Evolutionary conservation across 2,113 vertebrate species (phyloP).

Genomic region (Heliornis fulica): DNA sequence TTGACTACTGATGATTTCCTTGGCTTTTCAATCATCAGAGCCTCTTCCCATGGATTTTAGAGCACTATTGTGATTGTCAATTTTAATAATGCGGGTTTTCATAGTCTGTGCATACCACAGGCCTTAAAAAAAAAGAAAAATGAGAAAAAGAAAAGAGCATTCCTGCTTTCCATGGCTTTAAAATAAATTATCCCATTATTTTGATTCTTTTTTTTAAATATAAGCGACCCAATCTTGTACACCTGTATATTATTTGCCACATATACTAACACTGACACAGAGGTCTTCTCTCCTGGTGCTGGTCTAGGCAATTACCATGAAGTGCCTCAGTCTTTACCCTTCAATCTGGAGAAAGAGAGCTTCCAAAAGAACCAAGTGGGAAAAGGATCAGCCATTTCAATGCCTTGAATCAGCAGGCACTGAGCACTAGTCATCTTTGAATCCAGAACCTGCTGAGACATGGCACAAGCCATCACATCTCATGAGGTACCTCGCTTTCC

Average conservation of each 20-base stretch:
- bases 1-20: constrained; percentile 50
- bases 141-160: neutral
- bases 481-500: neutral
- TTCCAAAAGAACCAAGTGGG: neutral
- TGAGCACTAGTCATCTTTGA: neutral
- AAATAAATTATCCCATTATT: neutral
- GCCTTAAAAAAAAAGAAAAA: neutral
- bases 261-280: neutral
- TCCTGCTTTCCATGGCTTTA: neutral
- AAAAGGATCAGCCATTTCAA: neutral
- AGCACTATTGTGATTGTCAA: constrained; percentile 28
- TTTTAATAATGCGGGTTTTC: constrained; percentile 38
- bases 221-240: neutral
- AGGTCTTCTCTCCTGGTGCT: neutral
- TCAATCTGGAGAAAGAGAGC: neutral
- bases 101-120: neutral
- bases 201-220: neutral
- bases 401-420: neutral
- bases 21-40: constrained; percentile 43
- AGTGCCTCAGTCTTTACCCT: neutral
- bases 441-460: neutral
- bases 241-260: neutral
- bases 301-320: neutral
- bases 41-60: constrained; percentile 33
- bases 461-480: neutral